Base-by-base conservation (phyloP, 2,113 vertebrate genomes). In the Hemicordylus capensis region DNA sequence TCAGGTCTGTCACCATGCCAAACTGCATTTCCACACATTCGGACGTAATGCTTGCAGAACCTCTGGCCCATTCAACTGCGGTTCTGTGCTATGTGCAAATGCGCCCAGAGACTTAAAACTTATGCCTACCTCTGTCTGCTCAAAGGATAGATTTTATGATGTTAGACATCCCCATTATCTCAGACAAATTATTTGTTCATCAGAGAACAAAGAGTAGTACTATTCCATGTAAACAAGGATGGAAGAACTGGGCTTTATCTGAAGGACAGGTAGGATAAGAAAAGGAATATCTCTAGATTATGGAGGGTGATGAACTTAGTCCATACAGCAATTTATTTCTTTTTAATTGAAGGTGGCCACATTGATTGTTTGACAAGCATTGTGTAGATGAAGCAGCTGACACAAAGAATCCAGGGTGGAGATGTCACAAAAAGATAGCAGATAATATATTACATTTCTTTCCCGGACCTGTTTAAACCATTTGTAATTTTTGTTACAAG, bases 191-290 rank as follows among this genome's bases (percentile, higher is more conserved):
- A 78, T 12, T 37, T 24, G 69, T 46, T 64, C 69, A 39, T 61
- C 56, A 24, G 44, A 59, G 67, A 79, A 54, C 39, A 85, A 85
- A 79, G 54, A 48, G 10, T 56, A 37, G n/a, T 34, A 7, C 15
- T 44, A 34, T 34, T 44, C 51, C 34, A 76, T 85, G 37, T 70
- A 78, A 85, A 34, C 42, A 67, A 77, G 37, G 7, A 44, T 59
- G 80, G n/a, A 10, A 73, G 42, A 70, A 79, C 24, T 79, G 66
- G 39, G 22, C 66, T 85, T 78, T 79, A 46, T 59, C 54, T 37
- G 76, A 70, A 85, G 75, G 75, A 34, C 39, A 70, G 64, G 39
- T 59, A 44, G 79, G 76, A 85, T 70, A 85, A 70, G 54, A 72
- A 78, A 44, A 78, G 39, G 51, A 85, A 61, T 34, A 79, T 46